These are phyloP conservation scores for Ochotona curzoniae DNA, from an alignment of 2,113 vertebrate genomes.

Conservation along the genomic window DNA sequence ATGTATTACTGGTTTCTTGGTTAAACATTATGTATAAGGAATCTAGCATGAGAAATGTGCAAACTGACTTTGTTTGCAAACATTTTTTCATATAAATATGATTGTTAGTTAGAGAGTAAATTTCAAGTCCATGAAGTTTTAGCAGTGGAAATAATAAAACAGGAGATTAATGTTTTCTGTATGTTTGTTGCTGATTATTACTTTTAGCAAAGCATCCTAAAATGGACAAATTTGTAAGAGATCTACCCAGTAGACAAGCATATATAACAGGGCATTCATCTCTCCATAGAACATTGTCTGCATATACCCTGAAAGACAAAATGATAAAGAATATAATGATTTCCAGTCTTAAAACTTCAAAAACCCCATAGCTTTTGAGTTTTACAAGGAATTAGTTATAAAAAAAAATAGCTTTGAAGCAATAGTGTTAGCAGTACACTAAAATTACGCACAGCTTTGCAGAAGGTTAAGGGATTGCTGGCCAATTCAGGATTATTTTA, in stretches of 20 bases:
- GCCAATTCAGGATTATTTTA: neutral
- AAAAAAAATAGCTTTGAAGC: neutral
- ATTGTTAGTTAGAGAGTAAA: neutral
- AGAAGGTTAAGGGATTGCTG: conserved; percentile 1
- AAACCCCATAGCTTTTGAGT: neutral
- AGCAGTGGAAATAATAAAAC: neutral
- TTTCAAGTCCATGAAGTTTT: neutral
- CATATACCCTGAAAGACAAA: neutral
- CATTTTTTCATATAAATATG: neutral
- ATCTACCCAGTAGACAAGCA: neutral
- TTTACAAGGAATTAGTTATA: neutral
- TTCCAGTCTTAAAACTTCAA: neutral
- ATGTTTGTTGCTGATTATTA: neutral
- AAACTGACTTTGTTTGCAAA: neutral
- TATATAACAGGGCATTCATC: neutral
- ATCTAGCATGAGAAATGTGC: neutral
- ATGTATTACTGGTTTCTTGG: neutral
- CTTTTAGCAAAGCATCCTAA: neutral
- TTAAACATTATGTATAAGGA: neutral
- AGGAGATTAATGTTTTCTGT: neutral
- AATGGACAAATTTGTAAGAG: neutral
- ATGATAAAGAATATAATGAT: neutral
- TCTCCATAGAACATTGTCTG: neutral
- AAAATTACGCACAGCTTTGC: neutral
- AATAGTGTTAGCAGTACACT: neutral